Percentiles rank a stretch among this genome's conserved stretches.
Conservation (phyloP, 1,140 invertebrate genomes). For the Lycorma delicatula region DNA sequence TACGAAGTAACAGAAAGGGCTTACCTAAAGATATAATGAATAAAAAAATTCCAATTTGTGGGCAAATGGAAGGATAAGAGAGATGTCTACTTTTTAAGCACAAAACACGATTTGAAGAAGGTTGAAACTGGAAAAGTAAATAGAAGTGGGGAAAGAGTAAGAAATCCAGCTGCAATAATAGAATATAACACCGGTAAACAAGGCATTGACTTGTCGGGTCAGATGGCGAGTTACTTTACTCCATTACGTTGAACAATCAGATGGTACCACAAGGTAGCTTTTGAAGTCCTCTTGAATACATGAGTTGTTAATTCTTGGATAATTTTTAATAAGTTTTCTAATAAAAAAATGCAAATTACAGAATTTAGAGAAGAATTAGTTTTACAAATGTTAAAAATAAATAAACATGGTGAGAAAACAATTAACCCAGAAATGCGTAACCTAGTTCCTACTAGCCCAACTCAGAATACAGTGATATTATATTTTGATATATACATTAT, state of each 20-base stretch:
- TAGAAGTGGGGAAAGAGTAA: constrained; percentile 14
- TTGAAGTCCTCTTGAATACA: constrained; percentile 34
- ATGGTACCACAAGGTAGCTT: too few species aligned
- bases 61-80: constrained; percentile 37
- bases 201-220: constrained; percentile 37
- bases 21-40: neutral
- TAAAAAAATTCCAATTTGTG: constrained; percentile 17
- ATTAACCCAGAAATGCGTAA: too few species aligned
- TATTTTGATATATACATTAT: too few species aligned
- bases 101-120: constrained; percentile 22
- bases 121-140: constrained; percentile 25
- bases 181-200: constrained; percentile 36
- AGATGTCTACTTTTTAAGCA: constrained; percentile 33
- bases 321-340: constrained; percentile 10
- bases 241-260: constrained; percentile 35
- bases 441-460: too few species aligned
- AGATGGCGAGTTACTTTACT: constrained; percentile 37
- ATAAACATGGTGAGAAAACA: too few species aligned
- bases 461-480: too few species aligned
- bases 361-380: constrained; percentile 12
- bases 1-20: constrained; percentile 11
- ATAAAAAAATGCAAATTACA: constrained; percentile 6
- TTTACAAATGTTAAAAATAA: neutral
- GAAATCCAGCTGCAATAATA: constrained; percentile 33
- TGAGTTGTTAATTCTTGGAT: constrained; percentile 16